phyloP scores from a whole-genome alignment of 2,797 vertebrate species.

The Falco rusticolus region DNA sequence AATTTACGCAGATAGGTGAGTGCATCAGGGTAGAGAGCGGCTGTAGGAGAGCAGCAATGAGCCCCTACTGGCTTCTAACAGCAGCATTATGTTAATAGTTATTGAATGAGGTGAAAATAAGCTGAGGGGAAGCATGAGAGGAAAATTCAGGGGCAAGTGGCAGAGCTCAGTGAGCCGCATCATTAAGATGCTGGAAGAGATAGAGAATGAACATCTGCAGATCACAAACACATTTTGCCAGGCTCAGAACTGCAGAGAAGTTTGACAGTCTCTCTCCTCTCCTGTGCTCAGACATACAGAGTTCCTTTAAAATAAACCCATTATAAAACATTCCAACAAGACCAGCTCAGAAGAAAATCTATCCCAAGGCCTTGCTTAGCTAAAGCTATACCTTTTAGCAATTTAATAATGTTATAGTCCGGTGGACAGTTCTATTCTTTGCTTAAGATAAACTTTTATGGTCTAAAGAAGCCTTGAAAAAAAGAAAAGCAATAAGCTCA shows the following conservation, averaged over 20 bases:
- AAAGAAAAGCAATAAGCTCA: neutral
- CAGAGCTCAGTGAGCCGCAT: neutral
- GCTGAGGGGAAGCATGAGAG: constrained; percentile 12
- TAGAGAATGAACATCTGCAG: constrained; percentile 24
- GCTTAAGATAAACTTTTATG: neutral
- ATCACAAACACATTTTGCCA: constrained; percentile 54
- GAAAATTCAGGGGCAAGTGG: constrained; percentile 47
- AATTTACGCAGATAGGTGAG: constrained; percentile 17
- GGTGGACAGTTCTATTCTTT: neutral
- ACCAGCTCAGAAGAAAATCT: neutral
- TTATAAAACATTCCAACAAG: constrained; percentile 16
- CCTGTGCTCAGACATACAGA: constrained; percentile 14
- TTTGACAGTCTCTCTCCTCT: constrained; percentile 20
- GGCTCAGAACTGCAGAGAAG: neutral
- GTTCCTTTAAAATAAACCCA: constrained; percentile 29
- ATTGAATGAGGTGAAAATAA: constrained; percentile 57
- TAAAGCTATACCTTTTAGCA: neutral
- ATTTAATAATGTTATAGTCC: neutral
- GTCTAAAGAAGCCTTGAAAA: neutral
- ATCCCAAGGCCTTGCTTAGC: neutral
- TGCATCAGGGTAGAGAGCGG: neutral
- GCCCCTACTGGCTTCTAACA: constrained; percentile 43
- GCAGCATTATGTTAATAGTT: constrained; percentile 53
- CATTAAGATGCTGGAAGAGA: constrained; percentile 38
- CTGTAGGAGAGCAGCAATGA: constrained; percentile 2